Conservation (phyloP, 2,113 vertebrate species). For the Panurus biarmicus region DNA sequence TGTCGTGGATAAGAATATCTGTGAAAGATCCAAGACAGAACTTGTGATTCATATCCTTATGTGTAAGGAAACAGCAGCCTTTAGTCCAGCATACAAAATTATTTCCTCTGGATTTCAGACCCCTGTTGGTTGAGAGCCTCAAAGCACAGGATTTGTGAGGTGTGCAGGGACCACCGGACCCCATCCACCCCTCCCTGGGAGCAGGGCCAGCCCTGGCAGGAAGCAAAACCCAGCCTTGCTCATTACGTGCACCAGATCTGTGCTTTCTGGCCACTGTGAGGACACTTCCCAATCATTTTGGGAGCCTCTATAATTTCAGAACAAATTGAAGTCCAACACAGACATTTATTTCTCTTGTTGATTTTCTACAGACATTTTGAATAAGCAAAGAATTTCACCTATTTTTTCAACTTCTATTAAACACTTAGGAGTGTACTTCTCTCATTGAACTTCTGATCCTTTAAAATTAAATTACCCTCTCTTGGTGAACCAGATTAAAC, state of each 20-base stretch:
- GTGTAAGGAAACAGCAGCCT: background rate
- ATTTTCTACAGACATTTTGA: background rate
- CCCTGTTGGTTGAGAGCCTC: rapidly evolving
- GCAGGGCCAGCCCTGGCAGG: background rate
- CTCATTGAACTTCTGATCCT: background rate
- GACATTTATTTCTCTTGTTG: background rate
- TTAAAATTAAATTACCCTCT: slow-evolving; percentile 20
- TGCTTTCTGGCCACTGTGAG: background rate
- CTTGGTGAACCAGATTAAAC: background rate
- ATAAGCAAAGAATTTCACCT: background rate
- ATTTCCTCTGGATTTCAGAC: background rate
- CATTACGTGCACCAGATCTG: rapidly evolving
- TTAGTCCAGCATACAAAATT: background rate
- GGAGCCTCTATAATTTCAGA: background rate
- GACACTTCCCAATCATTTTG: background rate
- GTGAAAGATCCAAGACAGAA: background rate
- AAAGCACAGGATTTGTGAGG: background rate
- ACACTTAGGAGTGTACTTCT: background rate
- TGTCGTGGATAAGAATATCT: background rate
- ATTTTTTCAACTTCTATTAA: background rate
- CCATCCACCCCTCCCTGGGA: rapidly evolving
- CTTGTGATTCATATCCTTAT: background rate
- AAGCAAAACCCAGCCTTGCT: background rate
- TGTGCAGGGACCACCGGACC: background rate
- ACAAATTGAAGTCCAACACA: background rate